phyloP scores from a whole-genome alignment of 1,140 invertebrate species.

The Sinonovacula constricta region DNA sequence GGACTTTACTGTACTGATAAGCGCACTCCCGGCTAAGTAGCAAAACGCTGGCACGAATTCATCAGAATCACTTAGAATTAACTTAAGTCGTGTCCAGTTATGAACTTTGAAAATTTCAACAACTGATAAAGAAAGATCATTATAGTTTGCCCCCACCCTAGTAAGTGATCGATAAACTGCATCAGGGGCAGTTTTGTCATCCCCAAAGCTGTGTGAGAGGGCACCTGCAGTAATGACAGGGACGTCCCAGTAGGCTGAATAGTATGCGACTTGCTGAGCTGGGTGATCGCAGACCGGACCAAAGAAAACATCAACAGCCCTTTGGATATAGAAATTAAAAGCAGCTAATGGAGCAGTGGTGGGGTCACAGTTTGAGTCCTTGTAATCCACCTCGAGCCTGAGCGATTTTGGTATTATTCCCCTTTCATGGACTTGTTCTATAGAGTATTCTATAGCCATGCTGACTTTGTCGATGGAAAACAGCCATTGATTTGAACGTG shows the following conservation, averaged over 20 bases:
- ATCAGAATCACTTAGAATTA: no score
- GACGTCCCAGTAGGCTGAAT: conserved; percentile 91
- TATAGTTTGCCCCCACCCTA: conserved; percentile 64
- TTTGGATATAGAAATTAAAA: conserved; percentile 69
- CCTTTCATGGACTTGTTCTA: conserved; percentile 49
- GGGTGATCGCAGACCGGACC: conserved; percentile 95
- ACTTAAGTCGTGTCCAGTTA: conserved; percentile 1
- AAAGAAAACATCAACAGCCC: conserved; percentile 84
- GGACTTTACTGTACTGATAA: conserved; percentile 72
- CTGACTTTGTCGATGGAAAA: conserved; percentile 54
- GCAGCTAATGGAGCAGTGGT: conserved; percentile 75
- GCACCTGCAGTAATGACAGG: conserved; percentile 92
- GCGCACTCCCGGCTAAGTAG: conserved; percentile 62
- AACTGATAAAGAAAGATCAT: no score
- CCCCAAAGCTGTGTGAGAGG: conserved; percentile 88
- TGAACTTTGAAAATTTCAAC: no score
- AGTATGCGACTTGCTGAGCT: conserved; percentile 92
- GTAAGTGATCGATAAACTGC: conserved; percentile 64
- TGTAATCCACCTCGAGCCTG: conserved; percentile 61
- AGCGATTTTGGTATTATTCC: conserved; percentile 30
- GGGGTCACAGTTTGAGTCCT: conserved; percentile 75
- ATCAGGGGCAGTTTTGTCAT: conserved; percentile 50
- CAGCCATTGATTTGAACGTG: conserved; percentile 4
- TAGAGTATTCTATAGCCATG: conserved; percentile 65
- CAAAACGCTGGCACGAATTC: conserved; percentile 82